phyloP scores from a whole-genome alignment of 2,888 invertebrate species.

The Diarsia dahlii region DNA sequence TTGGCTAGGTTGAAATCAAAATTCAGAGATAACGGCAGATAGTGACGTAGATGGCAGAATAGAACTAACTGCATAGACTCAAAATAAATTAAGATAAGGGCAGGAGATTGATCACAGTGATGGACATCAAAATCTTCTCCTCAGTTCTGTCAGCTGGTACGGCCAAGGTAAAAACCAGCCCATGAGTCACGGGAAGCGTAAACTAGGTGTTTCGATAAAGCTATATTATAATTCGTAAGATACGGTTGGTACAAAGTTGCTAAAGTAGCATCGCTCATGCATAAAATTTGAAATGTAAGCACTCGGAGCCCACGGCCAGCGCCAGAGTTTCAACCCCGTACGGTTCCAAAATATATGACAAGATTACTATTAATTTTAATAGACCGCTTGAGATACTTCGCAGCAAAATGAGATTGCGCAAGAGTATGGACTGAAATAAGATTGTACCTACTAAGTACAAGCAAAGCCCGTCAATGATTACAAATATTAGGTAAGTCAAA shows the following conservation, averaged over 20 bases:
- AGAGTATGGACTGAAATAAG: background rate
- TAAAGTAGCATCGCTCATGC: no score
- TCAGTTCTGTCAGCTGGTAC: background rate
- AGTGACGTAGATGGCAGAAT: background rate
- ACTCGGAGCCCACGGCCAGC: background rate
- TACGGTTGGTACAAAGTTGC: no score
- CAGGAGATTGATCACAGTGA: background rate
- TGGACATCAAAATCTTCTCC: background rate
- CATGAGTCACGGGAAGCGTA: background rate
- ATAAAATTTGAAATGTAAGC: background rate
- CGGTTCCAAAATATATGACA: background rate
- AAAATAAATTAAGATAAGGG: background rate
- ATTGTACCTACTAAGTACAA: background rate
- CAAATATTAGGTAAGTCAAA: background rate
- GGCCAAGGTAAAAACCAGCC: background rate
- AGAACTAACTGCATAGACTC: background rate
- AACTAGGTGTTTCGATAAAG: background rate
- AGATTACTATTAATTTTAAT: background rate
- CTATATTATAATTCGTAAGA: no score
- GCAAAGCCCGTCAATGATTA: slow-evolving; percentile 10
- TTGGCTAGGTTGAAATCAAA: background rate
- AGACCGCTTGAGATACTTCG: background rate
- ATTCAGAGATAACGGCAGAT: background rate
- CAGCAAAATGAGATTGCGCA: background rate
- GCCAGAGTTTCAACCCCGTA: background rate